A percentile compares a stretch with the other conserved stretches of the same genome.
Evolutionary conservation across 2,113 vertebrate genomes (phyloP).

Genomic region (Cnemophilus loriae): DNA sequence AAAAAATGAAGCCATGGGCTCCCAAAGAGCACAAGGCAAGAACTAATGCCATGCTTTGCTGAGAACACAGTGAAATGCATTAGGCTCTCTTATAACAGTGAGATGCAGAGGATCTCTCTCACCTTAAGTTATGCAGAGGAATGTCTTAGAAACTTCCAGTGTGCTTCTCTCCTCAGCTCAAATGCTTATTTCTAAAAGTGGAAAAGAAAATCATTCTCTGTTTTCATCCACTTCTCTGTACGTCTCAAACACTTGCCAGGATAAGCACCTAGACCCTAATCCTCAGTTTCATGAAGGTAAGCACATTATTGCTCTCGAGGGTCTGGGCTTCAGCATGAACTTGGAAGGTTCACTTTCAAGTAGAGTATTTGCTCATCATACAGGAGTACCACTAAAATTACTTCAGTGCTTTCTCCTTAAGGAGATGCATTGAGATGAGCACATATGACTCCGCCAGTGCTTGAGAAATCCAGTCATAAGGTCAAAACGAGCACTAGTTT

Average conservation of each 20-base stretch:
- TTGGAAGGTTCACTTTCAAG: not conserved
- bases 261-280: not conserved
- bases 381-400: not conserved
- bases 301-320: not conserved
- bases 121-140: not conserved
- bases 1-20: slow-evolving; percentile 7
- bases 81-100: not conserved
- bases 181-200: not conserved
- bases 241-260: not conserved
- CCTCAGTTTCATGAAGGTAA: not conserved
- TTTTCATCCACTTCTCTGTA: not conserved
- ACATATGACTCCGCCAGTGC: not conserved
- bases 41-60: not conserved
- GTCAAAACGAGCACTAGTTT: not conserved
- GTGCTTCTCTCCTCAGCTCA: not conserved
- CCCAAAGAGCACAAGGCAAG: not conserved
- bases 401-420: not conserved
- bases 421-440: not conserved
- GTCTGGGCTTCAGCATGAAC: not conserved
- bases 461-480: not conserved
- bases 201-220: not conserved
- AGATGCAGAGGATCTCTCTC: too few relatives aligned
- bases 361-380: not conserved
- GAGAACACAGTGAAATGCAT: not conserved
- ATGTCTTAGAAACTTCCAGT: not conserved